phyloP scores from a whole-genome alignment of 1,140 invertebrate species.

The Drosophila virilis region DNA sequence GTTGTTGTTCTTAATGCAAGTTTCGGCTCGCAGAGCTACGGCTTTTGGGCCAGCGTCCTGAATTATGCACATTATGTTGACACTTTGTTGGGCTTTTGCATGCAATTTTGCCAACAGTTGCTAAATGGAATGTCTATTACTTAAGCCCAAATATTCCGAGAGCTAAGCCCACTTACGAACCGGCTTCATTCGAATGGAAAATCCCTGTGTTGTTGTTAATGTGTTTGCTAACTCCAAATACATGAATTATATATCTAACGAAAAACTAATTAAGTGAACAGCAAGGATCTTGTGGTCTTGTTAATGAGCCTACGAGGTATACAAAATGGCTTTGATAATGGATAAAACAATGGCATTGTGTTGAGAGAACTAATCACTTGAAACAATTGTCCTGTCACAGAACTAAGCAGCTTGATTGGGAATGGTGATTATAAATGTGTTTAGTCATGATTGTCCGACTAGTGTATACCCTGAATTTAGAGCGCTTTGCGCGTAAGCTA shows the following conservation, averaged over 20 bases:
- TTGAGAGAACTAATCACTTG: neutral
- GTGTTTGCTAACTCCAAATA: neutral
- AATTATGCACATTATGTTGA: constrained; percentile 36
- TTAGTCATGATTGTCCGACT: too few relatives aligned
- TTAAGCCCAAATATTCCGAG: too few relatives aligned
- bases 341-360: neutral
- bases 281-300: neutral
- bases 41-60: constrained; percentile 8
- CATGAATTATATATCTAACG: neutral
- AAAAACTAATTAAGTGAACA: constrained; percentile 1
- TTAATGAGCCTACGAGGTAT: too few relatives aligned
- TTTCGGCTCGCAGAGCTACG: neutral
- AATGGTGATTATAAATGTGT: too few relatives aligned
- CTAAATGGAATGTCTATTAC: constrained; percentile 13
- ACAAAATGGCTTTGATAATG: neutral
- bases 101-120: constrained; percentile 27
- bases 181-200: constrained; percentile 1
- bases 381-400: too few relatives aligned
- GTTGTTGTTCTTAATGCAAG: constrained; percentile 33
- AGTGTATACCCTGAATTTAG: too few relatives aligned
- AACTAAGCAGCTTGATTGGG: too few relatives aligned
- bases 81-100: constrained; percentile 20
- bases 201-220: neutral
- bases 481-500: too few relatives aligned
- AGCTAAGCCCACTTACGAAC: constrained; percentile 10